Conservation (phyloP, 2,113 vertebrate genomes). For the Alaudala cheleensis region DNA sequence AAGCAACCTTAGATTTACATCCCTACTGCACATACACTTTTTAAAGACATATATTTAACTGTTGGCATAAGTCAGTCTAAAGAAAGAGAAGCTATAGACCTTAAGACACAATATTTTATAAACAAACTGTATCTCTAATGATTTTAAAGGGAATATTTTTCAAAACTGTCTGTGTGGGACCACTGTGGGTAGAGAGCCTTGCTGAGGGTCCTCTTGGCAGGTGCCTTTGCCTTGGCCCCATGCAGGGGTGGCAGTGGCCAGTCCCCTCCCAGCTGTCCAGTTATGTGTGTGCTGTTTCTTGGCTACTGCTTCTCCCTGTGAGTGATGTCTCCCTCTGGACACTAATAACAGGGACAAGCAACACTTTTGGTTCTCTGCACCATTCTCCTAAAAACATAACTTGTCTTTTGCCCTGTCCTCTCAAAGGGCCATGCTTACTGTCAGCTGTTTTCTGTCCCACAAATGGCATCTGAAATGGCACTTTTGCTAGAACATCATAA, state of each 20-base stretch:
- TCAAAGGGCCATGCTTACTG: neutral
- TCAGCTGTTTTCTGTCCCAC: neutral
- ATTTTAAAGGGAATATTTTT: neutral
- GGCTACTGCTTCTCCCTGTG: neutral
- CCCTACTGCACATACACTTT: neutral
- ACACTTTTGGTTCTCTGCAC: neutral
- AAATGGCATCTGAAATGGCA: neutral
- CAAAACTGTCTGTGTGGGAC: neutral
- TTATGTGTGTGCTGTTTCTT: neutral
- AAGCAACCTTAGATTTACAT: neutral
- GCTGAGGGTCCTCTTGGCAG: rapidly evolving
- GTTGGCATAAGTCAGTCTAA: neutral
- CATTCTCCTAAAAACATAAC: neutral
- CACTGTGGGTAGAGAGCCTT: neutral
- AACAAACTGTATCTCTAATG: neutral
- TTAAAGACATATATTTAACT: neutral
- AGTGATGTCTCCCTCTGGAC: neutral
- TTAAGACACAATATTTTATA: neutral
- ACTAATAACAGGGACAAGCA: neutral
- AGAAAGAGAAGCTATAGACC: neutral
- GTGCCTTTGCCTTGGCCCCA: neutral
- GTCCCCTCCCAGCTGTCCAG: neutral
- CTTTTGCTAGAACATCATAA: neutral
- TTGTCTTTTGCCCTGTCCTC: neutral
- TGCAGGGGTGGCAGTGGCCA: neutral